Evolutionary conservation across 2,113 vertebrate genomes (phyloP).

Genomic region (Myotis yumanensis): DNA sequence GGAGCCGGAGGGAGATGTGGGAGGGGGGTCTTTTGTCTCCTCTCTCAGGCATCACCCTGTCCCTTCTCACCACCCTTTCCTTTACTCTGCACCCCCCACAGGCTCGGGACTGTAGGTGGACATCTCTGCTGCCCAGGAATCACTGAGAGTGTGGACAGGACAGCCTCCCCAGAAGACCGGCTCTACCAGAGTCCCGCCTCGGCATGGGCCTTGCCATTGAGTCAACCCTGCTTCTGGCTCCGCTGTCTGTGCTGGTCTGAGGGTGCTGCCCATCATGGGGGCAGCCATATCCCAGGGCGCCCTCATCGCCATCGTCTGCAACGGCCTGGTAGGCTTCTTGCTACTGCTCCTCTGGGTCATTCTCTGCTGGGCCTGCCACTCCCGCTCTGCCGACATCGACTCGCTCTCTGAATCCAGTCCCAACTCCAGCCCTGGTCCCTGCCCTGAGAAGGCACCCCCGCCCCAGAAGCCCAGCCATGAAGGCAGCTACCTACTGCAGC

Average conservation of each 20-base stretch:
- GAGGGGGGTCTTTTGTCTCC: background rate
- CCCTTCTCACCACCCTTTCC: constrained; percentile 8
- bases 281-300: constrained; percentile 86
- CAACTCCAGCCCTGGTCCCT: constrained; percentile 79
- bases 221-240: constrained; percentile 8
- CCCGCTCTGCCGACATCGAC: constrained; percentile 78
- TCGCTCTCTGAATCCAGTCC: constrained; percentile 76
- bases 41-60: background rate
- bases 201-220: constrained; percentile 55
- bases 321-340: constrained; percentile 84
- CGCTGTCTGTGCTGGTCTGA: constrained; percentile 51
- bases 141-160: constrained; percentile 12
- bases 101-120: constrained; percentile 53
- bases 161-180: constrained; percentile 25
- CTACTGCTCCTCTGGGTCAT: constrained; percentile 87
- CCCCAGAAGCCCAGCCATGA: constrained; percentile 85
- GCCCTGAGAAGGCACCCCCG: constrained; percentile 80
- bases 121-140: constrained; percentile 37
- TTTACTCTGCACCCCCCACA: constrained; percentile 50
- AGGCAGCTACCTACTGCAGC: constrained; percentile 87
- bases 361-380: constrained; percentile 88
- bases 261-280: constrained; percentile 82
- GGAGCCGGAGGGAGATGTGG: background rate
- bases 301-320: constrained; percentile 86
- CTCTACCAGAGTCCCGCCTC: background rate